Evolutionary conservation across 1,140 invertebrate species (phyloP), one percentile per base, ranked within the genome.

Genomic region (Zelostemma sp.): DNA sequence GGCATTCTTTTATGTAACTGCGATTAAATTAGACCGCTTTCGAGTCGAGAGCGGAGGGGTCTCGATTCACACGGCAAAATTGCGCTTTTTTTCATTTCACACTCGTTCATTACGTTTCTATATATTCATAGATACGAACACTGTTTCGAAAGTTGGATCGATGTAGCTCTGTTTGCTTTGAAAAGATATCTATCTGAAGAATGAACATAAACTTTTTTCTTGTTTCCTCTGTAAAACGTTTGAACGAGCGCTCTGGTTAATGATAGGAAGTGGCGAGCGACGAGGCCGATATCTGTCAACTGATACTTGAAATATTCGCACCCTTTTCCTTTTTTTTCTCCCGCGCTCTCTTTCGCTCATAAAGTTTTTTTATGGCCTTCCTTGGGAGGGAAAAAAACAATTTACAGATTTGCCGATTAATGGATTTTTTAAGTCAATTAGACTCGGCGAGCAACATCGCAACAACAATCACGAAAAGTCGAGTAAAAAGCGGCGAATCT

Each of bases 401-500:
- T 6, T 40, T 15, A 9, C 9, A 53, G 40, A 53, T 53, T 40
- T 35, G 25, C 28, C 33, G 40, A 53, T 53, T 38, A 35, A 35
- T 35, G n/a, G 33, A 35, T 9, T 35, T 35, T 35, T 35, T 6
- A 25, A 25, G 21, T 25, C 21, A 25, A 25, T 25, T 25, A 8
- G 21, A 25, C 21, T n/a, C n/a, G n/a, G n/a, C n/a, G n/a, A n/a
- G n/a, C n/a, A n/a, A n/a, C n/a, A n/a, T n/a, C n/a, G n/a, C n/a
- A n/a, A n/a, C n/a, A n/a, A 61, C 35, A 56, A 14, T 64, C 38
- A 15, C 46, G 50, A 47, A 68, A 68, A 53, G 60, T 9, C 43
- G 5, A 2, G 28, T 33, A 70, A 71, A 63, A 66, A 71, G 55
- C 9, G 48, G 55, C 59, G 55, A 71, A 71, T 66, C 55, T 58